These are phyloP conservation scores for Apis mellifera DNA, from an alignment of 1,140 invertebrate species.

Conservation along the genomic window DNA sequence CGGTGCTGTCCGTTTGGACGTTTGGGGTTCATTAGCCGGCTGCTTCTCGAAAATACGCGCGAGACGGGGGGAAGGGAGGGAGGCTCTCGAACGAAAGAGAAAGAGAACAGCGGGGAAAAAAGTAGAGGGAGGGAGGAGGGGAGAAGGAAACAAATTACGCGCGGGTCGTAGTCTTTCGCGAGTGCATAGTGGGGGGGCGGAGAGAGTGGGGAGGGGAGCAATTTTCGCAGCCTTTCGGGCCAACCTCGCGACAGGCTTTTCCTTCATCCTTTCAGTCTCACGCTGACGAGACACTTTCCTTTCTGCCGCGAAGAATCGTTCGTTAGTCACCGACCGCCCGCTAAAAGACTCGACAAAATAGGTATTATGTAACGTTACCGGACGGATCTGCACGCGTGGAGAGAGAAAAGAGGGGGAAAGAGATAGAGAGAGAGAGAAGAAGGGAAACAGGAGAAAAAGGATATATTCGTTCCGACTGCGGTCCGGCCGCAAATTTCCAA, in stretches of 20 bases:
- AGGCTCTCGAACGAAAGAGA: background rate
- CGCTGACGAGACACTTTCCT: conserved; percentile 73
- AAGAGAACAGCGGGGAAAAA: conserved; percentile 24
- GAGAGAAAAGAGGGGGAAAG: background rate
- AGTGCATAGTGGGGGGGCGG: conserved; percentile 21
- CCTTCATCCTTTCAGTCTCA: conserved; percentile 60
- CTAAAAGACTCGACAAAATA: conserved; percentile 60
- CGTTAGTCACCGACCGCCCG: conserved; percentile 63
- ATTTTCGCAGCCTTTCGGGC: conserved; percentile 61
- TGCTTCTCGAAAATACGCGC: background rate
- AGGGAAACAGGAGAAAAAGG: background rate
- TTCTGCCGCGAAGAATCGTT: conserved; percentile 74
- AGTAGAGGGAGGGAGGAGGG: conserved; percentile 52
- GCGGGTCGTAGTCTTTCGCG: conserved; percentile 31
- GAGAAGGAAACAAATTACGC: conserved; percentile 72
- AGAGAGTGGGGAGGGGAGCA: conserved; percentile 44
- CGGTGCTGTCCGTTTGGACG: background rate
- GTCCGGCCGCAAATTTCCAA: conserved; percentile 41
- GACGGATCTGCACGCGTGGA: conserved; percentile 8
- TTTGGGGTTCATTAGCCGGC: conserved; percentile 17
- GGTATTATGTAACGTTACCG: conserved; percentile 49
- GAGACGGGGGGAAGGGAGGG: conserved; percentile 47
- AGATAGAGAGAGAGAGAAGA: background rate
- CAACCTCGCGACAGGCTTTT: conserved; percentile 62
- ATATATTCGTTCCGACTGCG: conserved; percentile 16